These are phyloP conservation scores for Isotomurus palustris DNA, from an alignment of 2,888 invertebrate genomes.

Conservation along the genomic window DNA sequence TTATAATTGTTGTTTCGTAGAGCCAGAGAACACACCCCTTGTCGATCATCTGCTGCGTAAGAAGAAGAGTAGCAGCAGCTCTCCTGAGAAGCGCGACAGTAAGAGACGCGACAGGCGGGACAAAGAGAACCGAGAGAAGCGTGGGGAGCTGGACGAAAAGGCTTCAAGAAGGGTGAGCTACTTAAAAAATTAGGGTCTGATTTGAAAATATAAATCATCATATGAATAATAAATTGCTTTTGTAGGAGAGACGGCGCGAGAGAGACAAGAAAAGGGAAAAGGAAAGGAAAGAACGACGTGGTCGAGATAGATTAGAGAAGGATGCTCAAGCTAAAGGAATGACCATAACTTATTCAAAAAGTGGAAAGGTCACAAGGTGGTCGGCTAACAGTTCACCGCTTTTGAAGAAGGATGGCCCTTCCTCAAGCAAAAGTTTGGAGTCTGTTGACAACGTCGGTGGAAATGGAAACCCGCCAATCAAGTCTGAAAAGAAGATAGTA, in stretches of 20 bases:
- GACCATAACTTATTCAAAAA: conserved; percentile 8
- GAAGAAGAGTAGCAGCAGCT: too few species aligned
- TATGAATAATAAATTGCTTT: too few species aligned
- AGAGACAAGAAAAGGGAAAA: conserved; percentile 8
- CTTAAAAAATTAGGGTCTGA: too few species aligned
- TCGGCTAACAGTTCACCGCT: conserved; percentile 6
- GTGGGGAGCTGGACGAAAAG: not conserved
- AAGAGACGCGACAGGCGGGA: too few species aligned
- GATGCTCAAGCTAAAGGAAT: conserved; percentile 3
- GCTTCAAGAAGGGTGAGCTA: not conserved
- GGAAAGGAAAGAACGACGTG: not conserved
- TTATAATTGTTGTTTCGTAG: too few species aligned
- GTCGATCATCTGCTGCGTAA: too few species aligned
- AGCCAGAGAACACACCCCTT: too few species aligned
- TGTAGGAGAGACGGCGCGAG: too few species aligned
- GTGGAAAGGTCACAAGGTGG: conserved; percentile 5
- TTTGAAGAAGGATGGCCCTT: not conserved
- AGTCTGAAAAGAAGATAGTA: not conserved
- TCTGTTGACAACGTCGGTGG: not conserved
- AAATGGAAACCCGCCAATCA: not conserved
- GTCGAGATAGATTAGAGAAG: conserved; percentile 1
- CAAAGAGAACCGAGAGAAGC: not conserved
- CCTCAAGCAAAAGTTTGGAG: not conserved
- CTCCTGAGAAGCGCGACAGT: too few species aligned
- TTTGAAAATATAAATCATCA: too few species aligned